Evolutionary conservation across 1,140 invertebrate species (phyloP), one percentile per base, ranked within the genome.

Genomic region (Prorops nasuta): DNA sequence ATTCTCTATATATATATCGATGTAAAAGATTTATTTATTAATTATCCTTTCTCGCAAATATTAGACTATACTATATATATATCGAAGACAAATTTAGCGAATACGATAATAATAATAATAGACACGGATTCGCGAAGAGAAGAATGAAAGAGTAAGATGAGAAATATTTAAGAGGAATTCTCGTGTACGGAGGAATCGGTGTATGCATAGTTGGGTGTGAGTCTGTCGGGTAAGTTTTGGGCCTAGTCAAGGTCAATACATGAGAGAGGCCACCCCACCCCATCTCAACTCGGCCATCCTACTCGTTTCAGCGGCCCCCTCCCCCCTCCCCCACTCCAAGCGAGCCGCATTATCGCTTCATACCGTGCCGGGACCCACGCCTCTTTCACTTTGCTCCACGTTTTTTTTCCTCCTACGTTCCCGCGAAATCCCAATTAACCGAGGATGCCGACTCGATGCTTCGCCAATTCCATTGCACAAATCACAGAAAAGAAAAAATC

Each of bases 311-410:
- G 4, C 10, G 4, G 4, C 10, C 10, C 10, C 24, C 4, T 10
- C 10, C 24, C 24, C 10, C 4, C 24, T 28, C 24, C 24, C 10
- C 24, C 24, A 28, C 24, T 28, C 10, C 24, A 6, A 28, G 24
- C 50, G 58, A 50, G 38, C 52, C 55, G 58, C 58, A 65, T 65
- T 63, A 65, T 61, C 63, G 63, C 63, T 55, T 64, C 60, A 64
- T 64, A 64, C 63, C 60, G 53, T 60, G 51, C 60, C 53, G 34
- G 34, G 44, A 50, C 47, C 49, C 50, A 57, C 54, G 49, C 46
- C 58, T 49, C 15, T 6, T 4, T 35, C 24, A 10, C 24, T 28
- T 28, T 28, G 24, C 24, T 10, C 10, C 24, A 10, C 24, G 24
- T 28, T 28, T 28, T 10, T 10, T 35, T 35, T 15, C 14, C 34